Percentiles rank a stretch among this genome's conserved stretches.
phyloP scores from a whole-genome alignment of 1,140 invertebrate genomes.

The Papilio polytes region DNA sequence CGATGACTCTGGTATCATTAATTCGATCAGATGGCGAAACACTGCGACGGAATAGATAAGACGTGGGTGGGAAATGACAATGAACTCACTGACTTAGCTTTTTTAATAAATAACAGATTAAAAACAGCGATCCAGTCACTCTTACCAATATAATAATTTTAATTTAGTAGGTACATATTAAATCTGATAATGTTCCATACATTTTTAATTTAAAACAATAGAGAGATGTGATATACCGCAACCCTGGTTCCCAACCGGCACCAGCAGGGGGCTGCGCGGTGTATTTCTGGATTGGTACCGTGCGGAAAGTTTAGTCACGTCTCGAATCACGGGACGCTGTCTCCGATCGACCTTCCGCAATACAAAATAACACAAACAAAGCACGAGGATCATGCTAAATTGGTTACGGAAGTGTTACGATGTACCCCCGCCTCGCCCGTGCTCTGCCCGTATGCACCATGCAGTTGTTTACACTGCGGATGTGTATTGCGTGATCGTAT shows the following conservation, averaged over 20 bases:
- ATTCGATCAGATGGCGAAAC: constrained; percentile 28
- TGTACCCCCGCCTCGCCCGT: constrained; percentile 9
- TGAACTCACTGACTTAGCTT: constrained; percentile 1
- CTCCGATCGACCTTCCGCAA: constrained; percentile 70
- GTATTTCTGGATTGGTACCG: constrained; percentile 82
- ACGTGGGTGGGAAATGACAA: constrained; percentile 13
- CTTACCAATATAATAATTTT: neutral
- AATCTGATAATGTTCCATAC: neutral
- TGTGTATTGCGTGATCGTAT: neutral
- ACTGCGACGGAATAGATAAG: neutral
- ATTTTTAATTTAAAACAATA: neutral
- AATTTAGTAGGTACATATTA: neutral
- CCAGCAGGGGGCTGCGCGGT: constrained; percentile 56
- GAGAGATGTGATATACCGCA: neutral
- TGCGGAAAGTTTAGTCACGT: constrained; percentile 80
- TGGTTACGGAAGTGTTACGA: constrained; percentile 41
- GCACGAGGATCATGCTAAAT: constrained; percentile 43
- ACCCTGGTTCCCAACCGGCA: constrained; percentile 33
- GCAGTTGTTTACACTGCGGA: constrained; percentile 11
- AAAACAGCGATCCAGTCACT: constrained; percentile 3
- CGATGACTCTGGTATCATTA: neutral
- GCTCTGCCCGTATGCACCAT: neutral
- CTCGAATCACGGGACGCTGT: constrained; percentile 60
- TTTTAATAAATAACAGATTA: neutral
- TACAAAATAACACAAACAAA: constrained; percentile 53